Evolutionary conservation across 2,888 invertebrate species (phyloP), one percentile per base, ranked within the genome.

Genomic region (Cancer borealis): DNA sequence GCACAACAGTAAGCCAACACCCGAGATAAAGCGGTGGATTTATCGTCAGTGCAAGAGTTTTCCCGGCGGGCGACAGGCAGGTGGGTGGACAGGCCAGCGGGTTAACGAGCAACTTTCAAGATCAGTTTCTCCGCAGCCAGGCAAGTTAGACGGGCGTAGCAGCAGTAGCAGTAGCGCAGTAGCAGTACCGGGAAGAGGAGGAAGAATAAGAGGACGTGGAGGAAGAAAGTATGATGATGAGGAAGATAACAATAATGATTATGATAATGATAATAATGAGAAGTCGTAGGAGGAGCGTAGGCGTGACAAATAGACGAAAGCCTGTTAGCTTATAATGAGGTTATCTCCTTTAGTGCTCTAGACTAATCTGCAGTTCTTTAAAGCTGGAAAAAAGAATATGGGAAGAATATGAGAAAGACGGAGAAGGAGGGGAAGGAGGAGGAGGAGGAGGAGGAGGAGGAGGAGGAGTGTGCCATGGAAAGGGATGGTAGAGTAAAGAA

Each of bases 281-380:
- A 12, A 26, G 26, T 2, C 0, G 10, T 30, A 30, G 14, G 79
- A 79, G 10, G 30, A 79, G 79, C 6, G 30, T 79, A 30, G 79
- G 79, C 26, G 79, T 30, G 14, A 79, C 30, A 79, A 79, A 30
- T 26, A 79, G 30, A 79, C 12, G 79, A 79, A 30, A 30, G 79
- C 79, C 79, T 79, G 30, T 79, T 79, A 79, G 79, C 79, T 8
- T 79, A 79, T 30, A 79, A 79, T 30, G 79, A 79, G 79, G 79
- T 30, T 26, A 26, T 30, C 30, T 79, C 30, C 79, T 79, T 79
- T 79, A 79, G 79, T 26, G 30, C 79, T 79, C 79, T 12, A 79
- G 30, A 79, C 79, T 79, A 79, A 79, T 79, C 30, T 79, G 79
- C 79, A 79, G 79, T 79, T 30, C 79, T 79, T 79, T 79, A 79